phyloP scores from a whole-genome alignment of 2,113 vertebrate species.

The Gambusia holbrooki region DNA sequence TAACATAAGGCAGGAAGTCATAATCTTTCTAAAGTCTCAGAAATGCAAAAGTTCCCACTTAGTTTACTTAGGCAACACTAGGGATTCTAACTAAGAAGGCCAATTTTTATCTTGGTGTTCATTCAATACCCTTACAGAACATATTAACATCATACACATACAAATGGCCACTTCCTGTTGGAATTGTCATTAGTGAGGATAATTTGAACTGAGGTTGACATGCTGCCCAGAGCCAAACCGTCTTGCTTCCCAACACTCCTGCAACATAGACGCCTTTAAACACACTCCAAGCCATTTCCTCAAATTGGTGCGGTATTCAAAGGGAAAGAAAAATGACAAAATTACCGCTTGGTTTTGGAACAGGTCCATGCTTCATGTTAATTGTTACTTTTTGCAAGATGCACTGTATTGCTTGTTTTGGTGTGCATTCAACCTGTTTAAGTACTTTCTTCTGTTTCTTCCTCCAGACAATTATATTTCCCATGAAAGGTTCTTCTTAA shows the following conservation, averaged over 20 bases:
- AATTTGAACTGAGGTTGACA: slow-evolving; percentile 76
- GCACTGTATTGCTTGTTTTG: slow-evolving; percentile 11
- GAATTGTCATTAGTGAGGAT: slow-evolving; percentile 77
- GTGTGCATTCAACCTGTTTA: slow-evolving; percentile 12
- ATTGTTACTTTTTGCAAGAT: slow-evolving; percentile 39
- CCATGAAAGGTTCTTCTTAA: slow-evolving; percentile 48
- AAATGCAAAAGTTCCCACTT: slow-evolving; percentile 33
- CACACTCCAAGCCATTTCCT: slow-evolving; percentile 74
- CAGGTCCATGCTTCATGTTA: slow-evolving; percentile 44
- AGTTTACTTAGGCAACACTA: slow-evolving; percentile 33
- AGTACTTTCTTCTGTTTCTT: slow-evolving; percentile 18
- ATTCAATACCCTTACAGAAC: slow-evolving; percentile 46
- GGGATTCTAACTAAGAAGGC: slow-evolving; percentile 52
- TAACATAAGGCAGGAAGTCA: slow-evolving; percentile 53
- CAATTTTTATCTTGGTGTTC: slow-evolving; percentile 55
- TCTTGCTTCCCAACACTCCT: slow-evolving; percentile 65
- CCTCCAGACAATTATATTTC: slow-evolving; percentile 29
- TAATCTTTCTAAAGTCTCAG: slow-evolving; percentile 47
- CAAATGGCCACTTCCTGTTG: slow-evolving; percentile 66
- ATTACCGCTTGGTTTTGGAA: slow-evolving; percentile 67
- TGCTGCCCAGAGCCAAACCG: slow-evolving; percentile 67
- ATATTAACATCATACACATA: slow-evolving; percentile 59
- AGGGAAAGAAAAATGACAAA: slow-evolving; percentile 64
- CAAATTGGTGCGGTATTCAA: slow-evolving; percentile 63
- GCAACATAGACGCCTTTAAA: slow-evolving; percentile 58